Base-by-base conservation (phyloP, 1,140 invertebrate species). In the Nasonia giraulti region DNA sequence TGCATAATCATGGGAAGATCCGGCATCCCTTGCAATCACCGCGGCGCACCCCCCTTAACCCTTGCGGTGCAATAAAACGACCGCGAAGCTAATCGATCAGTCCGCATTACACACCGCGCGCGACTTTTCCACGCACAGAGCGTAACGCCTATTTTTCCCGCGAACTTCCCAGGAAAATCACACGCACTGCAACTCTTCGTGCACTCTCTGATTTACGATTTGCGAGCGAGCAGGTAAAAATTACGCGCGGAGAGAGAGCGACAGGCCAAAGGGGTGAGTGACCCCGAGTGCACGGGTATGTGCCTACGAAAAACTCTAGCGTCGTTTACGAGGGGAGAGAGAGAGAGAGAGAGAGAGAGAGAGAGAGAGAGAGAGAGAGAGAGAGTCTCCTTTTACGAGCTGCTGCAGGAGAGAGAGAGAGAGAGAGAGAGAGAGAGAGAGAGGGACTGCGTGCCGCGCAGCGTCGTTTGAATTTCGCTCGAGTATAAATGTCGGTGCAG, bases 241-340 rank as follows among this genome's bases (percentile, higher is more conserved):
- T 68, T 23, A 44, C n/a, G 10, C 62, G 33, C 55, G 62, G 14
- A 44, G 27, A 66, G 40, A n/a, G 75, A 78, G 27, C 44, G 76
- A 76, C 31, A 37, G 74, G 40, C 31, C 31, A 40, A 80, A 80
- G 55, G 79, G 79, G 79, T 81, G 80, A 81, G 68, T 81, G 79
- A 80, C 79, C 79, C 79, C 66, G 11, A 6, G 50, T 55, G n/a
- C 17, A 62, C 33, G 33, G 33, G 33, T 11, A 31, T 75, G 5
- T 17, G 12, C 33, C 71, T 40, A 76, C 37, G 74, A 76, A 76
- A 76, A 76, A 76, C 40, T 79, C 50, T 47, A 50, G 23, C 76
- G 50, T 23, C 44, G 77, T 79, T 79, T 62, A 79, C 77, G 55
- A 66, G 62, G 50, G 17, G 75, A 7, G 75, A 20, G 44, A 68